Conservation (phyloP, 2,113 vertebrate genomes). For the Vombatus ursinus region DNA sequence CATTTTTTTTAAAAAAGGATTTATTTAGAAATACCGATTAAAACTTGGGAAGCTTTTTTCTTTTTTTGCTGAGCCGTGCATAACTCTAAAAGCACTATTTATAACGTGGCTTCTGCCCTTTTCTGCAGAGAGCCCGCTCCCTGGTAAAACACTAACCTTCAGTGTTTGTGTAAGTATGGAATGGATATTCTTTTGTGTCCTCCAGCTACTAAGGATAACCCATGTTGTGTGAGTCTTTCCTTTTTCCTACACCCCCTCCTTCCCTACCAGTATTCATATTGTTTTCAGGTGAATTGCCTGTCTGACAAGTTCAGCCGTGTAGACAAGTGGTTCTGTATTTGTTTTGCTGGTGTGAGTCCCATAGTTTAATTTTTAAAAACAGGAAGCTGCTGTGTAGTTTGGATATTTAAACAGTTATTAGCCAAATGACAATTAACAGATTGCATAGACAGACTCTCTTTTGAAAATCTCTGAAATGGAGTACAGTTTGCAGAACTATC, state of each 20-base stretch:
- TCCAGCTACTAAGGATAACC: neutral
- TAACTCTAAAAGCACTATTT: constrained; percentile 57
- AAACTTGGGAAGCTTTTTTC: constrained; percentile 67
- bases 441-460: constrained; percentile 93
- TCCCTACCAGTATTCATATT: neutral
- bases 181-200: constrained; percentile 22
- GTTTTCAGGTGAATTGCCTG: constrained; percentile 32
- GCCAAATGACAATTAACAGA: constrained; percentile 96
- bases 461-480: constrained; percentile 92
- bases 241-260: neutral
- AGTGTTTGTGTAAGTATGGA: fast-evolving
- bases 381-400: constrained; percentile 88
- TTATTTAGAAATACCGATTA: constrained; percentile 64
- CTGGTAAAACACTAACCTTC: neutral
- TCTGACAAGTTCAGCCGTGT: constrained; percentile 30
- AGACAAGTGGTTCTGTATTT: constrained; percentile 53
- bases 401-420: constrained; percentile 97
- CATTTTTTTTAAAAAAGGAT: constrained; percentile 23
- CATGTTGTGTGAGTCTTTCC: fast-evolving
- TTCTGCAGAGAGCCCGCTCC: neutral
- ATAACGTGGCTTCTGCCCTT: constrained; percentile 61
- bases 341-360: constrained; percentile 78
- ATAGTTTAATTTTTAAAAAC: constrained; percentile 80
- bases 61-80: neutral
- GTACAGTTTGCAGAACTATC: constrained; percentile 96